phyloP scores from a whole-genome alignment of 2,113 vertebrate species.

The Calonectris borealis region DNA sequence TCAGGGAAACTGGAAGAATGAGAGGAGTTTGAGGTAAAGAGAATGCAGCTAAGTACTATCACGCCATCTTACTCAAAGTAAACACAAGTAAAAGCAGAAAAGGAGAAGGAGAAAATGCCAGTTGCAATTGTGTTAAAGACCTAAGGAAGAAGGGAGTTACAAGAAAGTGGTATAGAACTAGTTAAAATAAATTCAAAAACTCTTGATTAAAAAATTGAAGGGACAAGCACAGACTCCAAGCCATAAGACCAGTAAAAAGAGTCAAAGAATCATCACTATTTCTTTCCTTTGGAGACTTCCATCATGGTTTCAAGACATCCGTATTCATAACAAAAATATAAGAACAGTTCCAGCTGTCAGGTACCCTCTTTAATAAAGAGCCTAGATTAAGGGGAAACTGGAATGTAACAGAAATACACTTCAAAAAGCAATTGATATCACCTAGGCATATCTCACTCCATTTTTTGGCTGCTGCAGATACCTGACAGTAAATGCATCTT shows the following conservation, averaged over 20 bases:
- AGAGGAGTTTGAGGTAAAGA: neutral
- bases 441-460: neutral
- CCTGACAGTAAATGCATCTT: neutral
- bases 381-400: neutral
- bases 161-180: neutral
- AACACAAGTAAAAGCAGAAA: neutral
- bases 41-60: neutral
- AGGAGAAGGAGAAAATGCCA: neutral
- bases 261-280: neutral
- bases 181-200: neutral
- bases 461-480: neutral
- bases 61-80: neutral
- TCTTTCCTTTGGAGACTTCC: neutral
- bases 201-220: neutral
- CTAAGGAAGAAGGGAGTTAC: neutral
- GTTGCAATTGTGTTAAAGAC: neutral
- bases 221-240: neutral
- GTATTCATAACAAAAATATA: neutral
- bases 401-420: neutral
- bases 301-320: neutral
- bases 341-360: neutral
- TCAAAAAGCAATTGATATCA: neutral
- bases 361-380: neutral
- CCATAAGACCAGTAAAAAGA: neutral
- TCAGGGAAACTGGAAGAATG: neutral